These are phyloP conservation scores for Ptilodon capucinus DNA, from an alignment of 2,888 invertebrate species.

Conservation along the genomic window DNA sequence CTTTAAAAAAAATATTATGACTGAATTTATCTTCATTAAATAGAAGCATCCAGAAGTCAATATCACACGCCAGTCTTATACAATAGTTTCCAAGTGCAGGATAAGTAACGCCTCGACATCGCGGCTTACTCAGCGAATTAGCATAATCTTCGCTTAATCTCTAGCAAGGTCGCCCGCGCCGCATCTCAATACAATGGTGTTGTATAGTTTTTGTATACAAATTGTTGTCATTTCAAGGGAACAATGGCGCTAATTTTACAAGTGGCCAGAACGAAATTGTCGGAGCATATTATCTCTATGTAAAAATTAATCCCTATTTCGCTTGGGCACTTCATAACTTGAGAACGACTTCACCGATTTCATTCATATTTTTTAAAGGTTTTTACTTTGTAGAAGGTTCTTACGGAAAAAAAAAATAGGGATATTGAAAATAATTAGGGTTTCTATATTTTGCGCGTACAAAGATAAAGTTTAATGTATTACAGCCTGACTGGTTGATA, in stretches of 20 bases:
- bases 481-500: too few relatives aligned
- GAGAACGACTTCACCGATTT: too few relatives aligned
- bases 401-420: too few relatives aligned
- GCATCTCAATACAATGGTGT: conserved; percentile 28
- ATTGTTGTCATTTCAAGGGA: background rate
- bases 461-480: too few relatives aligned
- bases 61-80: background rate
- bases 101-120: conserved; percentile 15
- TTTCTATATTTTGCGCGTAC: too few relatives aligned
- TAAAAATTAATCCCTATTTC: too few relatives aligned
- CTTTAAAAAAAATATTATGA: too few relatives aligned
- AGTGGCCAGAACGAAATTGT: background rate
- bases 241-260: background rate
- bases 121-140: conserved; percentile 42
- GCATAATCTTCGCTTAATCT: conserved; percentile 52
- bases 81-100: conserved; percentile 3
- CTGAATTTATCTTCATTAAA: too few relatives aligned
- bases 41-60: background rate
- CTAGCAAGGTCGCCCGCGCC: conserved; percentile 38
- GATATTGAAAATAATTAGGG: too few relatives aligned
- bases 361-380: too few relatives aligned
- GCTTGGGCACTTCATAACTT: too few relatives aligned
- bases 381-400: too few relatives aligned
- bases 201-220: background rate
- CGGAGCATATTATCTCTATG: background rate